Conservation (phyloP, 2,113 vertebrate genomes). For the Brachyhypopomus gauderio region DNA sequence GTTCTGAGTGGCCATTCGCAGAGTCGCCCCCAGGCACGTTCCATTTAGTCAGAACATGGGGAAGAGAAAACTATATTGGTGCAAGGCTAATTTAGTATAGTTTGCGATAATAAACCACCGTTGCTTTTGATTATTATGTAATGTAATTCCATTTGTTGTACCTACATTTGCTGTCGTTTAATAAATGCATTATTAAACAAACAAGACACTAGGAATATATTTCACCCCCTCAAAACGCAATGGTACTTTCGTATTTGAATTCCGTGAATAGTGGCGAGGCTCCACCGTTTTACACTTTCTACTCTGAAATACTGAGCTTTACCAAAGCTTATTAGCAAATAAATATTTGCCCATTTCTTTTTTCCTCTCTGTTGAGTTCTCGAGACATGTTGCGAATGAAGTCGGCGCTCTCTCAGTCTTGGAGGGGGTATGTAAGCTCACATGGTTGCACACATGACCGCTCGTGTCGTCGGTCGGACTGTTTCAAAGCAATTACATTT, state of each 20-base stretch:
- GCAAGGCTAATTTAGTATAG: too few species aligned
- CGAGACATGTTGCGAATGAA: constrained; percentile 64
- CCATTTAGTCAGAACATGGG: constrained; percentile 43
- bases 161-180: too few species aligned
- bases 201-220: not conserved
- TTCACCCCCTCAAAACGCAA: not conserved
- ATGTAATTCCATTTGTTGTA: too few species aligned
- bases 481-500: not conserved
- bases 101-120: too few species aligned
- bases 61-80: fast-evolving
- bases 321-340: not conserved
- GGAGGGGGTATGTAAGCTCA: constrained; percentile 69
- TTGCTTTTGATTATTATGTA: not conserved
- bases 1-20: constrained; percentile 60
- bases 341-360: not conserved
- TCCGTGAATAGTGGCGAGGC: not conserved
- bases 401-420: constrained; percentile 53
- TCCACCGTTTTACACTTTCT: not conserved
- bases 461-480: not conserved
- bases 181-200: too few species aligned
- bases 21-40: constrained; percentile 58
- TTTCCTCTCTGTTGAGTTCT: not conserved
- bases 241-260: not conserved
- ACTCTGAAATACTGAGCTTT: not conserved
- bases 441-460: constrained; percentile 54